Base-by-base conservation (phyloP, 2,888 invertebrate genomes). In the Stictocephala bisonia region DNA sequence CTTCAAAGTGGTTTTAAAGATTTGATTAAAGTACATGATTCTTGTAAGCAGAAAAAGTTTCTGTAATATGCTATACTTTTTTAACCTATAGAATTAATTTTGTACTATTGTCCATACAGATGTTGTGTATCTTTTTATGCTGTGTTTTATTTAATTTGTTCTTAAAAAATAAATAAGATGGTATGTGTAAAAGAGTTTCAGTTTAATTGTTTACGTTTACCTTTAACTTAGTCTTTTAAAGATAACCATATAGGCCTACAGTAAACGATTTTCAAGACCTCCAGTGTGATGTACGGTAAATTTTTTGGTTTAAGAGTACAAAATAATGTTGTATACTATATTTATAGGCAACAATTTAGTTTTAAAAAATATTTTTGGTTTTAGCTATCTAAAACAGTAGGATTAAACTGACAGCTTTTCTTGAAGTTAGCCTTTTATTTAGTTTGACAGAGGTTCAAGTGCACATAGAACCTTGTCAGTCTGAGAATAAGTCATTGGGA, bases 361-460 rank as follows among this genome's bases (percentile, higher is more conserved):
- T 58, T 29, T 3, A 7, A 58, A 51, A 51, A 22, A 29, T 27
- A 18, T 26, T 58, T 58, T 58, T 2, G 7, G 18, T 29, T 29
- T 29, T 58, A 58, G 13, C 31, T 58, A 58, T 15, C n/a, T 29
- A 31, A 29, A 31, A 31, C 22, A 9, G n/a, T 20, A 22, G 26
- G 20, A 51, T 51, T 51, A 51, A 51, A 51, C 53, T 51, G 26
- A 51, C 20, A 22, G 20, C 22, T 22, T 51, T 51, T 51, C 26
- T 4, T 51, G 53, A 22, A 24, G 13, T 51, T 51, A 20, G 26
- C 22, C 20, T 51, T 51, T 51, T 20, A 50, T n/a, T 68, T 68
- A 24, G 68, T 68, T 68, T 68, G 69, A 53, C 18, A 69, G 24
- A 35, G 51, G 50, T 69, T 24, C 44, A 69, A 69, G 69, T 70